These are phyloP conservation scores for Iphiclides podalirius DNA, from an alignment of 2,888 invertebrate genomes.

Conservation along the genomic window DNA sequence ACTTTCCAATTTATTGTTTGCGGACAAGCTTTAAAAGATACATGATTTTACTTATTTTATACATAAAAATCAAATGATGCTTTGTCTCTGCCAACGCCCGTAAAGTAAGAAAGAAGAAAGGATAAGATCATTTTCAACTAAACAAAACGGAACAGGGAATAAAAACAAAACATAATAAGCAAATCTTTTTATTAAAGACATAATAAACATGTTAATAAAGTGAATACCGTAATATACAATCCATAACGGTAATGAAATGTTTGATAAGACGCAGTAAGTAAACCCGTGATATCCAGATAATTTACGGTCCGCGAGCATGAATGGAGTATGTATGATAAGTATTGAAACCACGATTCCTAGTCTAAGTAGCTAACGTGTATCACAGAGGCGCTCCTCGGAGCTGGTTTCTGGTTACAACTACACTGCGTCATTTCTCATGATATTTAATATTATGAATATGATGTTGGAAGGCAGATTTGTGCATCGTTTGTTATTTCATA, in stretches of 20 bases:
- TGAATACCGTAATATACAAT: conserved; percentile 73
- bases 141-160: too few species aligned
- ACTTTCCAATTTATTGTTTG: too few species aligned
- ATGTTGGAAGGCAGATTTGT: conserved; percentile 13
- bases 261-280: conserved; percentile 53
- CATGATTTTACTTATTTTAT: too few species aligned
- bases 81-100: too few species aligned
- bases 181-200: conserved; percentile 78
- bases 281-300: conserved; percentile 45
- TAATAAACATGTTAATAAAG: conserved; percentile 79
- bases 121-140: too few species aligned
- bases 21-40: too few species aligned
- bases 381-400: conserved; percentile 66
- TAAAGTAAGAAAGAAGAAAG: too few species aligned
- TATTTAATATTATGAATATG: conserved; percentile 20
- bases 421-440: conserved; percentile 35
- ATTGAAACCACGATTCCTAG: conserved; percentile 54
- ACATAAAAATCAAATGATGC: too few species aligned
- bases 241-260: conserved; percentile 57
- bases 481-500: conserved; percentile 10
- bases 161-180: conserved; percentile 50
- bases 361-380: conserved; percentile 64
- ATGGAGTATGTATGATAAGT: too few species aligned
- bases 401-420: conserved; percentile 40
- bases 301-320: conserved; percentile 50